Evolutionary conservation across 1,140 invertebrate species (phyloP), one percentile per base, ranked within the genome.

Genomic region (Dendrolimus punctatus): DNA sequence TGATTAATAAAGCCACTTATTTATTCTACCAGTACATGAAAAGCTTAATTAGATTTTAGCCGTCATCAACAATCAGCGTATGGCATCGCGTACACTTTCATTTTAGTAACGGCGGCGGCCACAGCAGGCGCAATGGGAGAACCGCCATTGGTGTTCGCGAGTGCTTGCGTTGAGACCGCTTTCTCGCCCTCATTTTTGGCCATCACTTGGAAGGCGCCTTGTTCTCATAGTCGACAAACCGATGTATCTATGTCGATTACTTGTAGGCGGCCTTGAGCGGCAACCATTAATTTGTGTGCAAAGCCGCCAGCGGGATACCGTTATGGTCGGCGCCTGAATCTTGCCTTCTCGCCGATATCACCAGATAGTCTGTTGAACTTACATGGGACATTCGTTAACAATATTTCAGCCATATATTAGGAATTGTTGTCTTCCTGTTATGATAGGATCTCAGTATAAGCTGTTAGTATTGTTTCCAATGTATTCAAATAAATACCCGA

Each of bases 161-260:
- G 64, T 66, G 66, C 51, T 63, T 58, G 62, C 46, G 57, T 61
- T 56, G 60, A 60, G 64, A 68, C 64, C 66, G 73, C 76, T 82
- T 85, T 85, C 76, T 80, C 70, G 78, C 60, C 73, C 76, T 70
- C 76, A 72, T 75, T 85, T 68, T 71, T 71, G 64, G 62, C 69
- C 69, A 67, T 55, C 53, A 60, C 58, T 71, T 53, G 63, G 69
- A 73, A 74, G 70, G 70, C 73, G 69, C 76, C 72, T 64, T 71
- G 73, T 76, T 80, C 72, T 80, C 76, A 73, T 74, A 73, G 73
- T 75, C 72, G 73, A 75, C 77, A 81, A 81, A 75, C 66, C 70
- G 71, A 81, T 83, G 78, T 80, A 81, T 83, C 73, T 79, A 80
- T 83, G 76, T 82, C 80, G 80, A 82, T 76, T 74, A 71, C 71